Evolutionary conservation across 2,113 vertebrate species (phyloP).

Genomic region (Uropsilus gracilis): DNA sequence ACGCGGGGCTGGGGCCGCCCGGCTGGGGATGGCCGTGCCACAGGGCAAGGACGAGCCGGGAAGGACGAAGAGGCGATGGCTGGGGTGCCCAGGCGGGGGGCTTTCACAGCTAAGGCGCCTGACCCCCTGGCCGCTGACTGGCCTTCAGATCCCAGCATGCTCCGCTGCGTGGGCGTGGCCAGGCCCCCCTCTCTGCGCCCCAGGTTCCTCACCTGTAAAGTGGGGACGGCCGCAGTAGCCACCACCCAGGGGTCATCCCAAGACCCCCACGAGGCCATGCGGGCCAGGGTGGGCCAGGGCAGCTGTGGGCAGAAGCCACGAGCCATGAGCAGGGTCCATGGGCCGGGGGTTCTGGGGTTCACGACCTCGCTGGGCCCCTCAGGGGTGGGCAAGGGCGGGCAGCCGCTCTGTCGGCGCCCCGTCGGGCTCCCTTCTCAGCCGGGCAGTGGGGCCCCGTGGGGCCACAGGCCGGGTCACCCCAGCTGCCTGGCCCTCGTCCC

Average conservation of each 20-base stretch:
- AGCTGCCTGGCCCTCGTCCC: too few relatives aligned
- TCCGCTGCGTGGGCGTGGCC: neutral
- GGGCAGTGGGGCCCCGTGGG: too few relatives aligned
- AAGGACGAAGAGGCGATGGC: too few relatives aligned
- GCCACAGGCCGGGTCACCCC: too few relatives aligned
- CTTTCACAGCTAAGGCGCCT: too few relatives aligned
- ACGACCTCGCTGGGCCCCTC: neutral
- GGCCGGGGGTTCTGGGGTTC: neutral
- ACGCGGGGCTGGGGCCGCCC: too few relatives aligned
- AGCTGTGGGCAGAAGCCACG: too few relatives aligned
- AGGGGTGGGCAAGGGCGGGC: neutral
- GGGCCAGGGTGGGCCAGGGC: neutral
- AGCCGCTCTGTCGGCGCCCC: conserved; percentile 46
- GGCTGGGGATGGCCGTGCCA: too few relatives aligned
- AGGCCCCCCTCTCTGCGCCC: neutral
- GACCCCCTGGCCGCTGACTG: too few relatives aligned
- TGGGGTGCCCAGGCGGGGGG: too few relatives aligned
- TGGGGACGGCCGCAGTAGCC: neutral
- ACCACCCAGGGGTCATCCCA: neutral
- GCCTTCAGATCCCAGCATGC: neutral
- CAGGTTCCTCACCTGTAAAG: neutral
- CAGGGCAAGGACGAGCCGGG: too few relatives aligned
- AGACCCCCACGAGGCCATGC: neutral
- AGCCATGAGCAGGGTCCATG: too few relatives aligned
- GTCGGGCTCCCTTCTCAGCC: neutral